phyloP scores from a whole-genome alignment of 2,888 invertebrate species.

The Pocota personata region DNA sequence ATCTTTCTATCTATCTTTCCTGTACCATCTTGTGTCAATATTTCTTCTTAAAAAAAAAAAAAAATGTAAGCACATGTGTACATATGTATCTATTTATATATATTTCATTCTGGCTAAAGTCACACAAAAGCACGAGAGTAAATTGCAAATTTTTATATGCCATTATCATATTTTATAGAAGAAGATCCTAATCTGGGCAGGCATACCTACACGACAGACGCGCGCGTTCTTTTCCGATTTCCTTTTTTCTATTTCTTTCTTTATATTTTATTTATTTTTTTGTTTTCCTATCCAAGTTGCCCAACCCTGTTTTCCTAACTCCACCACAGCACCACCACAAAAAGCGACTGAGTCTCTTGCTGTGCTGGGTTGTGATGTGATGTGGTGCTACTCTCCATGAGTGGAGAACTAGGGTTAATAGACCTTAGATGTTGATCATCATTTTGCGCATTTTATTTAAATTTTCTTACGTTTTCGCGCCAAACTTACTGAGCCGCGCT shows the following conservation, averaged over 20 bases:
- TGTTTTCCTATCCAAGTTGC: constrained; percentile 28
- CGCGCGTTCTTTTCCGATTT: constrained; percentile 42
- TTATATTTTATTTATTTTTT: constrained; percentile 21
- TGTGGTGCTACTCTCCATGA: neutral
- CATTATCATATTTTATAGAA: constrained; percentile 70
- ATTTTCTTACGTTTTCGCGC: constrained; percentile 39
- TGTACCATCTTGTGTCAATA: constrained; percentile 45
- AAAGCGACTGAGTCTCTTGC: neutral
- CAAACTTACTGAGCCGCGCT: constrained; percentile 6
- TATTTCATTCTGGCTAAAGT: constrained; percentile 34
- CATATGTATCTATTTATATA: constrained; percentile 47
- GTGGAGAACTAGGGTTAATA: constrained; percentile 64
- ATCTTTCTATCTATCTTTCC: constrained; percentile 11
- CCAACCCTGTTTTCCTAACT: constrained; percentile 59
- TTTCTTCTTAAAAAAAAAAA: too few relatives aligned
- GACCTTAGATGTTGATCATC: constrained; percentile 54
- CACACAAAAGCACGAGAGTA: constrained; percentile 65
- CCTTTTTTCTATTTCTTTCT: constrained; percentile 37
- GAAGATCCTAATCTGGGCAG: constrained; percentile 69
- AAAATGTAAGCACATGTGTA: constrained; percentile 1
- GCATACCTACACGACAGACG: constrained; percentile 65
- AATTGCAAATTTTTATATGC: constrained; percentile 68
- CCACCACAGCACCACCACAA: neutral
- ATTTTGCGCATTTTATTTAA: constrained; percentile 55
- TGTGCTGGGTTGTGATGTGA: neutral